A percentile compares a stretch with the other conserved stretches of the same genome.
Conservation (phyloP, 2,797 vertebrate species). For the Kryptopterus vitreolus region DNA sequence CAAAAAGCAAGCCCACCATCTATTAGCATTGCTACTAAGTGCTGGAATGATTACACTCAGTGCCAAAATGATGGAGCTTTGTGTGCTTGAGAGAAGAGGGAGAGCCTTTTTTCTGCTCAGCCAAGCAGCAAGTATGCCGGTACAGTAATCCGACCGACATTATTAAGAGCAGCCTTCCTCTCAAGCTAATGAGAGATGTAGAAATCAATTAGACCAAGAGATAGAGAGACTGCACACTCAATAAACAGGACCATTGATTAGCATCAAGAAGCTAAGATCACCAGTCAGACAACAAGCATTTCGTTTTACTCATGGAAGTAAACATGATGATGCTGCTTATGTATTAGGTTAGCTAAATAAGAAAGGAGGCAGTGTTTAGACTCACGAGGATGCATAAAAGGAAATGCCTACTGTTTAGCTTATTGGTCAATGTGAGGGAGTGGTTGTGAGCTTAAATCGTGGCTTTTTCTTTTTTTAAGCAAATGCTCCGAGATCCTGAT, state of each 20-base stretch:
- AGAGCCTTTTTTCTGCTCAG: constrained; percentile 21
- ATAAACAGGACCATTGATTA: constrained; percentile 36
- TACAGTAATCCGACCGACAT: constrained; percentile 1
- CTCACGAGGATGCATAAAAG: not conserved
- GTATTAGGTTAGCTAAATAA: not conserved
- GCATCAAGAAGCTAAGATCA: not conserved
- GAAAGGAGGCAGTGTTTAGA: not conserved
- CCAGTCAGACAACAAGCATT: constrained; percentile 15
- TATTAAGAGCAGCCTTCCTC: constrained; percentile 37
- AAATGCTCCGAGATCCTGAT: not conserved
- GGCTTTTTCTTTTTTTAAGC: not conserved
- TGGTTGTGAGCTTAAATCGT: not conserved
- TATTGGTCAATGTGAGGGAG: not conserved
- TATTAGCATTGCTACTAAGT: not conserved
- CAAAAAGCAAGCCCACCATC: not conserved
- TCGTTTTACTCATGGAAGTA: not conserved
- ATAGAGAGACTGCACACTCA: constrained; percentile 22
- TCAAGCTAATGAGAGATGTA: constrained; percentile 20
- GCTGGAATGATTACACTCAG: not conserved
- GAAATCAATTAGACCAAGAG: constrained; percentile 37
- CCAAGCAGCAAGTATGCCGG: constrained; percentile 12
- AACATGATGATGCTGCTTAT: not conserved
- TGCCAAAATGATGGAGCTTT: not conserved
- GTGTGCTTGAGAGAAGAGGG: constrained; percentile 15
- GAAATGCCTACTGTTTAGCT: not conserved